These are phyloP conservation scores for Agelastica alni DNA, from an alignment of 2,888 invertebrate genomes.

Conservation along the genomic window DNA sequence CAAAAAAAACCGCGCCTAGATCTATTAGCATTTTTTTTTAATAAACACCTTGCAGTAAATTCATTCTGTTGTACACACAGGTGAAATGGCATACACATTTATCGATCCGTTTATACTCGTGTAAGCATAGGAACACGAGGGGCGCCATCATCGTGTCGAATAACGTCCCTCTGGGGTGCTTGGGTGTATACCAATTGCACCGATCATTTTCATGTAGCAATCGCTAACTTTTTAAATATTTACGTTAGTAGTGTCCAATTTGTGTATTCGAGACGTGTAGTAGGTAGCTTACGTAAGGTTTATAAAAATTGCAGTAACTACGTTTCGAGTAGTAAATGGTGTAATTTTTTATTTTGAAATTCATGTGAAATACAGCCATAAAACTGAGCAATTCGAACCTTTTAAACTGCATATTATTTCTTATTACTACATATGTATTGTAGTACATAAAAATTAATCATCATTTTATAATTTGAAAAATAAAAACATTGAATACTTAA, in stretches of 20 bases:
- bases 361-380: too few species aligned
- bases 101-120: slow-evolving; percentile 34
- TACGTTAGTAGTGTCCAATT: slow-evolving; percentile 4
- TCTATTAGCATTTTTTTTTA: slow-evolving; percentile 16
- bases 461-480: too few species aligned
- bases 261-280: neutral
- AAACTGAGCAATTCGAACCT: too few species aligned
- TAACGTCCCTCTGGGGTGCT: slow-evolving; percentile 23
- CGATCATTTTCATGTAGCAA: slow-evolving; percentile 9
- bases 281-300: too few species aligned
- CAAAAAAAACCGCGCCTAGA: too few species aligned
- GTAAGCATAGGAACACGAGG: slow-evolving; percentile 13
- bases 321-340: neutral
- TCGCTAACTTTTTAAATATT: slow-evolving; percentile 9
- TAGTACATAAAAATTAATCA: too few species aligned
- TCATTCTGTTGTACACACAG: slow-evolving; percentile 39
- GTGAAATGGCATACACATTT: slow-evolving; percentile 33
- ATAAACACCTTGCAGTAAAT: slow-evolving; percentile 34
- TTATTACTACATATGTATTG: too few species aligned
- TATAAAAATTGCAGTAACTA: slow-evolving; percentile 1
- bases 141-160: slow-evolving; percentile 45
- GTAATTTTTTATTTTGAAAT: neutral
- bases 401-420: too few species aligned
- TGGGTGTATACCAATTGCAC: slow-evolving; percentile 23
- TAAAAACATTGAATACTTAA: too few species aligned